Conservation (phyloP, 2,888 invertebrate species). For the Meteorus colon region DNA sequence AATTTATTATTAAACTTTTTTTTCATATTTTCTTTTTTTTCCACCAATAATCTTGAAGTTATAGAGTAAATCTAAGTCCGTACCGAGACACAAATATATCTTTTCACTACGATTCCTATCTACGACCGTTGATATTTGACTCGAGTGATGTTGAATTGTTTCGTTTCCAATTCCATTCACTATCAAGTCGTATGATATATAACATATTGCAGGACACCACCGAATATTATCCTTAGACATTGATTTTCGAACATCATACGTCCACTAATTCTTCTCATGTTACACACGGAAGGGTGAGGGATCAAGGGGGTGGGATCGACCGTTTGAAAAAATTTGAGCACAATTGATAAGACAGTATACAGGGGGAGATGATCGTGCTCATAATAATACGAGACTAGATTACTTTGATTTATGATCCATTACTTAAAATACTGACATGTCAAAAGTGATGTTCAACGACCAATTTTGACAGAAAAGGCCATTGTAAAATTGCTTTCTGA, state of each 20-base stretch:
- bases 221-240: not conserved
- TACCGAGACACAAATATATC: not conserved
- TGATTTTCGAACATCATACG: slow-evolving; percentile 9
- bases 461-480: slow-evolving; percentile 66
- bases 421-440: slow-evolving; percentile 70
- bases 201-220: not conserved
- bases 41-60: not conserved
- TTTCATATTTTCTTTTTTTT: not conserved
- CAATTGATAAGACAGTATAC: slow-evolving; percentile 38
- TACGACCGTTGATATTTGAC: not conserved
- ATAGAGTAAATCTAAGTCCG: not conserved
- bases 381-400: slow-evolving; percentile 68
- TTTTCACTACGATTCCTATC: not conserved
- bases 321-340: slow-evolving; percentile 42
- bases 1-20: not conserved
- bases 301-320: not conserved
- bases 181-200: not conserved
- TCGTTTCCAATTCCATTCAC: not conserved
- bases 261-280: slow-evolving; percentile 3
- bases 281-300: not conserved
- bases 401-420: slow-evolving; percentile 71
- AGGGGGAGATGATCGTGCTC: slow-evolving; percentile 61
- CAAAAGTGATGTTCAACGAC: slow-evolving; percentile 65
- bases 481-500: slow-evolving; percentile 60
- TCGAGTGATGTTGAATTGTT: not conserved